These are phyloP conservation scores for Lordiphosa collinella DNA, from an alignment of 1,140 invertebrate genomes.

Conservation along the genomic window DNA sequence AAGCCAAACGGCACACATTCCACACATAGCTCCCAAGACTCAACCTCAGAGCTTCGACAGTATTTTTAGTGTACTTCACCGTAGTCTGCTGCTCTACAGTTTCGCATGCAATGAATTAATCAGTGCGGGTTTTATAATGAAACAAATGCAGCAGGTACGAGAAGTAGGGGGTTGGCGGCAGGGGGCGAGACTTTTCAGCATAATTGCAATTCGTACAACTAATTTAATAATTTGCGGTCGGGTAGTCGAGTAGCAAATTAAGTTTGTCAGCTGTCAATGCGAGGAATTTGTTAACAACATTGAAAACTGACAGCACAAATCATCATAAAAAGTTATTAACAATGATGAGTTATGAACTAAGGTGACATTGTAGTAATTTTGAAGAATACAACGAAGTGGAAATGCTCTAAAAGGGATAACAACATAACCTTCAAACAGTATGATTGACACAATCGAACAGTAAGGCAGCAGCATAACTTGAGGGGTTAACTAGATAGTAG, in stretches of 20 bases:
- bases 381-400: slow-evolving; percentile 1
- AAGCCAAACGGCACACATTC: slow-evolving; percentile 70
- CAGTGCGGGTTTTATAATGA: slow-evolving; percentile 50
- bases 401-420: background rate
- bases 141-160: background rate
- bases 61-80: slow-evolving; percentile 33
- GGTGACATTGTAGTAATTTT: background rate
- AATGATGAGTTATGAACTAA: slow-evolving; percentile 65
- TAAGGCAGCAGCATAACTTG: no score
- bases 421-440: background rate
- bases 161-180: background rate
- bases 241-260: slow-evolving; percentile 50
- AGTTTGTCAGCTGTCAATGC: slow-evolving; percentile 75
- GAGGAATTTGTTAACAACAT: slow-evolving; percentile 75
- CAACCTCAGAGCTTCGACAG: slow-evolving; percentile 5
- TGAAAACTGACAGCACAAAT: slow-evolving; percentile 67
- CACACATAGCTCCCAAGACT: slow-evolving; percentile 33
- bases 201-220: slow-evolving; percentile 74
- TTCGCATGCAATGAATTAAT: slow-evolving; percentile 72
- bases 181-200: slow-evolving; percentile 2
- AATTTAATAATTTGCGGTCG: slow-evolving; percentile 70
- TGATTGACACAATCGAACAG: background rate
- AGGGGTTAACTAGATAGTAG: no score
- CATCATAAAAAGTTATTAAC: slow-evolving; percentile 71
- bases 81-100: background rate